These are phyloP conservation scores for Ahaetulla prasina DNA, from an alignment of 2,113 vertebrate genomes.

Conservation along the genomic window DNA sequence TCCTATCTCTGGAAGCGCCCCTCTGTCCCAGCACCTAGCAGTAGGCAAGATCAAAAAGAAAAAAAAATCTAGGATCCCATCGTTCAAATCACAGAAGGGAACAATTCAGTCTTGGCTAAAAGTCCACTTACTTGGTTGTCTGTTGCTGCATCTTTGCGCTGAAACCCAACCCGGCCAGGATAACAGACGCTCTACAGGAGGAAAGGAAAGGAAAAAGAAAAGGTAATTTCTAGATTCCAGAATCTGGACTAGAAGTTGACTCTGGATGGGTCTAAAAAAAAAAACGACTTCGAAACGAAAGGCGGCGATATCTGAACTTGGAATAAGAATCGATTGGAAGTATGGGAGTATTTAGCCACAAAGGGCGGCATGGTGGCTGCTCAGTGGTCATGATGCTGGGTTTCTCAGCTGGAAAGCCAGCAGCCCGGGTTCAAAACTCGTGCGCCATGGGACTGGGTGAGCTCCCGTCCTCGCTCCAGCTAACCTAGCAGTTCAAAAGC, in stretches of 20 bases:
- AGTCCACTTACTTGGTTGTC: conserved; percentile 83
- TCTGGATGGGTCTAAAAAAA: neutral
- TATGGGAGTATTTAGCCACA: neutral
- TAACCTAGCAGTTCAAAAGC: neutral
- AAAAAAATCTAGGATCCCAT: neutral
- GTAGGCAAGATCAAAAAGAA: neutral
- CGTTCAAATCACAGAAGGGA: neutral
- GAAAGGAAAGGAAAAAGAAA: conserved; percentile 30
- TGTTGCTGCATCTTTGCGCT: conserved; percentile 91
- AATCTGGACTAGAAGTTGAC: neutral
- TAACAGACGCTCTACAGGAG: conserved; percentile 83
- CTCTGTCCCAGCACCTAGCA: neutral
- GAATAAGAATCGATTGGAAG: neutral
- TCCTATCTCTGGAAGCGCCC: neutral
- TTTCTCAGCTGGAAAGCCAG: neutral
- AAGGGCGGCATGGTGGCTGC: neutral
- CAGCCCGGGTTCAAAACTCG: neutral
- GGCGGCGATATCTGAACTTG: neutral
- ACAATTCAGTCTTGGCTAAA: neutral
- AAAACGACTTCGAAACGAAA: neutral
- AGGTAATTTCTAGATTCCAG: neutral
- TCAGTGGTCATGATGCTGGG: neutral
- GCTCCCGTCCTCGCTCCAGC: neutral
- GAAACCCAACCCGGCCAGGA: conserved; percentile 94
- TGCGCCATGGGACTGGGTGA: neutral